Evolutionary conservation across 2,888 invertebrate genomes (phyloP), one percentile per base, ranked within the genome.

Genomic region (Trichogramma dendrolimi): DNA sequence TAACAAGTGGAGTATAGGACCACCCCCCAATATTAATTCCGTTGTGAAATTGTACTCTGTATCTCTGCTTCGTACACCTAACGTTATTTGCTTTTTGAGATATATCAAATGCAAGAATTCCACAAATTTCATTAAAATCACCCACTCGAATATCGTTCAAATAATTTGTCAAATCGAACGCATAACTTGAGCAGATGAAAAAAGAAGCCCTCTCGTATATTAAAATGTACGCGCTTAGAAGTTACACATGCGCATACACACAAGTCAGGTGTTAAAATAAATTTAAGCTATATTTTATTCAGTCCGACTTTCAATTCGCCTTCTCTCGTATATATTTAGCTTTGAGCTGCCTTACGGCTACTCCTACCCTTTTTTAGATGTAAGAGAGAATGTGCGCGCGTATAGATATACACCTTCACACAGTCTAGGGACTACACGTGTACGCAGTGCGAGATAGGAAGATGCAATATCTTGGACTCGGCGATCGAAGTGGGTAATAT

Each of bases 271-370:
- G 77, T 77, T 78, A 74, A 74, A 72, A 78, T 78, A 78, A 78
- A 78, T 78, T 78, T 76, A 73, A 73, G 69, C 74, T 75, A 78
- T 78, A 78, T 78, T 76, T 78, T 78, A 78, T 78, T 78, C 78
- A 78, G 71, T 73, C 75, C 75, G 77, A 74, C 77, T 78, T 78
- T 78, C 78, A 78, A 78, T 78, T 78, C 77, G 76, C 48, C 5
- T 74, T 75, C 71, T 73, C 72, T 73, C 77, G 75, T 77, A 78
- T 78, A 78, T 76, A 76, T 77, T 75, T 75, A 71, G 72, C 64
- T 59, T 27, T 55, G 40, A 47, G 42, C 55, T 10, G 52, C 41
- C 11, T 49, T 42, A 27, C 27, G 27, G 1, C 27, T 27, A 27
- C 27, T 27, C 27, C 27, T 27, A 27, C 27, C 27, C 2, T 27